A percentile compares a stretch with the other conserved stretches of the same genome.
phyloP scores from a whole-genome alignment of 2,113 vertebrate genomes.

The Odobenus rosmarus region DNA sequence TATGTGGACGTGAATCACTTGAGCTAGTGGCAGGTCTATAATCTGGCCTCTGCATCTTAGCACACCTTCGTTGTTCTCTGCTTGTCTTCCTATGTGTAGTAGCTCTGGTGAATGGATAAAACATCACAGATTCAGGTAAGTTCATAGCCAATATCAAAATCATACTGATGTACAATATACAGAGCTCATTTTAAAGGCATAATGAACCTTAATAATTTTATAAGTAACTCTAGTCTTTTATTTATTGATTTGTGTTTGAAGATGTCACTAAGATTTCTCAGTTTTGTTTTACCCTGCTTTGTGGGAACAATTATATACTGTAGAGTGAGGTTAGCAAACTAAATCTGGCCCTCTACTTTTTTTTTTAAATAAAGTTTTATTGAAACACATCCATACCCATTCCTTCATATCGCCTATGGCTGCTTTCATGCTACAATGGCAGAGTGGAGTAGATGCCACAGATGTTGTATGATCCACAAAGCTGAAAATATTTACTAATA shows the following conservation, averaged over 20 bases:
- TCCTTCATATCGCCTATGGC: background rate
- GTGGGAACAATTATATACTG: background rate
- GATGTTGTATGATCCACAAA: background rate
- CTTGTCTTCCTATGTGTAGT: rapidly evolving
- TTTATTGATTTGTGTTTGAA: background rate
- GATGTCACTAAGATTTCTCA: background rate
- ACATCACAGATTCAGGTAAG: background rate
- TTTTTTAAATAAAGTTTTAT: background rate
- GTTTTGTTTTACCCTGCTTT: background rate
- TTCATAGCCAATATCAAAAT: background rate
- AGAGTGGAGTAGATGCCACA: background rate
- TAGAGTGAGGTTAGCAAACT: background rate
- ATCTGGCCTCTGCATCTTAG: background rate
- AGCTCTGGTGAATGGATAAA: background rate
- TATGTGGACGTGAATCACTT: background rate
- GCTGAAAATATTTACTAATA: background rate
- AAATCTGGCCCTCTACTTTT: background rate
- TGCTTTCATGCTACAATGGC: background rate
- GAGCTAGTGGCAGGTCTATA: rapidly evolving
- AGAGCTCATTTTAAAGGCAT: background rate
- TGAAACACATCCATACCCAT: background rate
- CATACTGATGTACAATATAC: background rate
- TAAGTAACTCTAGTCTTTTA: background rate
- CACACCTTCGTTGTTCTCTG: background rate
- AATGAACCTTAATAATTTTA: background rate